These are phyloP conservation scores for Notamacropus eugenii DNA, from an alignment of 2,797 vertebrate species.

Conservation along the genomic window DNA sequence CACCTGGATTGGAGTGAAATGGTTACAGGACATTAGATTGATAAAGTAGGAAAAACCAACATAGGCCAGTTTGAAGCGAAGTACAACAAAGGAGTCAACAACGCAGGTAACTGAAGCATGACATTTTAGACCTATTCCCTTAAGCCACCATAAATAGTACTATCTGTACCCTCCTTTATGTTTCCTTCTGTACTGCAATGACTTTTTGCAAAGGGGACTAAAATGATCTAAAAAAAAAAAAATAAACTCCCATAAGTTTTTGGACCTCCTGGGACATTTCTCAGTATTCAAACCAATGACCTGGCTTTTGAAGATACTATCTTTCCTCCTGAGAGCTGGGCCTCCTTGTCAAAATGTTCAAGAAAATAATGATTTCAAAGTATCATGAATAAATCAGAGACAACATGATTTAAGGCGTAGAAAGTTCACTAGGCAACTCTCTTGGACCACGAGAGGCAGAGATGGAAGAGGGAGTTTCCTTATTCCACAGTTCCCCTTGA, in stretches of 20 bases:
- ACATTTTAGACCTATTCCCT: slow-evolving; percentile 20
- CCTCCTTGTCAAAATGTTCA: slow-evolving; percentile 28
- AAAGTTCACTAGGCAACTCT: background rate
- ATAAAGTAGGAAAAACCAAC: slow-evolving; percentile 11
- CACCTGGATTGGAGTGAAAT: slow-evolving; percentile 66
- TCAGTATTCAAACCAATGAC: background rate
- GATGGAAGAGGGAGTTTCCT: background rate
- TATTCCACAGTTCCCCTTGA: background rate
- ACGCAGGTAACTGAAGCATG: background rate
- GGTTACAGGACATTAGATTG: background rate
- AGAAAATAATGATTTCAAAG: slow-evolving; percentile 40
- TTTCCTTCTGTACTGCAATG: background rate
- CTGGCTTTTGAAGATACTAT: slow-evolving; percentile 23
- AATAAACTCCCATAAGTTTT: background rate
- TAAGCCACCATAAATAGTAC: background rate
- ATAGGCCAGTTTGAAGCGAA: background rate
- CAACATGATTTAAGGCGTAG: background rate
- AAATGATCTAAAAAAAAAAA: background rate
- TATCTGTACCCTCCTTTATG: background rate
- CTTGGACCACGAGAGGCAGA: background rate
- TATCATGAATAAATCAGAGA: slow-evolving; percentile 1
- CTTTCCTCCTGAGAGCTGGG: slow-evolving; percentile 31
- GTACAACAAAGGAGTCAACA: background rate
- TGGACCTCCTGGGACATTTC: background rate
- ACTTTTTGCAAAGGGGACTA: background rate